A percentile compares a stretch with the other conserved stretches of the same genome.
Evolutionary conservation across 2,797 vertebrate species (phyloP).

Genomic region (Anableps anableps): DNA sequence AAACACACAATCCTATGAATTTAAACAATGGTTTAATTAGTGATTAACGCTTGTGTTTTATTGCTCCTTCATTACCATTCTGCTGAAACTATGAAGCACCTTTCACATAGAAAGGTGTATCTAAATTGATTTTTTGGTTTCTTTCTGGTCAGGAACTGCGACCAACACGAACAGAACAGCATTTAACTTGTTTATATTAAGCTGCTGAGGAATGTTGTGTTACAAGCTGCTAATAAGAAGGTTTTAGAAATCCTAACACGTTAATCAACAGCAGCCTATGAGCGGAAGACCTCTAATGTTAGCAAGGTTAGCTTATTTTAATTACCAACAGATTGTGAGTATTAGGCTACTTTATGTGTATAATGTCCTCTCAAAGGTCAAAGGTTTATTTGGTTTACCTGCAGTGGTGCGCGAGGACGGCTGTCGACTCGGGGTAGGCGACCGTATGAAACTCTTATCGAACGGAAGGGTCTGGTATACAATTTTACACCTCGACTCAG

Average conservation of each 20-base stretch:
- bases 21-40: neutral
- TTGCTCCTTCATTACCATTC: neutral
- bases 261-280: neutral
- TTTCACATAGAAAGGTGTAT: neutral
- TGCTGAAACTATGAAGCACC: neutral
- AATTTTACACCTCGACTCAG: conserved; percentile 71
- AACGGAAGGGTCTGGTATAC: conserved; percentile 76
- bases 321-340: neutral
- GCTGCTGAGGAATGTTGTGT: neutral
- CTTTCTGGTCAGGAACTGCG: neutral
- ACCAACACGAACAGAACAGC: neutral
- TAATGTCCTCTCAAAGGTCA: neutral
- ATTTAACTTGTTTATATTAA: neutral
- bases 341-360: neutral
- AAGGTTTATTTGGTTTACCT: conserved; percentile 39
- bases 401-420: conserved; percentile 1
- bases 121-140: neutral
- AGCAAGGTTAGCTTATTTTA: neutral
- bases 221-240: neutral
- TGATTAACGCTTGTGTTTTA: neutral
- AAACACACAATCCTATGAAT: neutral
- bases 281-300: neutral
- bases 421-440: neutral
- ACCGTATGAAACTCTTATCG: conserved; percentile 11
- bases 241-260: too few species aligned